Percentiles rank a stretch among this genome's conserved stretches.
Conservation (phyloP, 2,888 invertebrate genomes). For the Hirtodrosophila histrioides region DNA sequence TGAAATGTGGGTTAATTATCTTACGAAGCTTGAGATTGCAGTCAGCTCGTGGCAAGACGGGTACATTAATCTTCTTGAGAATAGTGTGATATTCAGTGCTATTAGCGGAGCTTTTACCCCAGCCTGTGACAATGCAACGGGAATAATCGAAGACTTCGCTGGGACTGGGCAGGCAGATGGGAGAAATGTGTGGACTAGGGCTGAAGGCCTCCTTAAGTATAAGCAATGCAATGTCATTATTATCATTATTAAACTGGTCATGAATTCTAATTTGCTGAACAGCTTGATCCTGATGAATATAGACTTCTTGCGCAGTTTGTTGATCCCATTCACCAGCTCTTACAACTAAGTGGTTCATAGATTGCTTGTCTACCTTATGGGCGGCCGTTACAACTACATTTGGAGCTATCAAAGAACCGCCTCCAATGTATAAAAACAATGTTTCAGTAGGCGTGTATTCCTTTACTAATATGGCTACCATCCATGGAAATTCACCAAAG, state of each 20-base stretch:
- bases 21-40: slow-evolving; percentile 85
- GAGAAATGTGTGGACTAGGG: slow-evolving; percentile 16
- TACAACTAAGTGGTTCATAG: neutral
- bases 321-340: slow-evolving; percentile 40
- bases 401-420: slow-evolving; percentile 28
- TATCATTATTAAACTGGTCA: neutral
- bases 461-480: slow-evolving; percentile 14
- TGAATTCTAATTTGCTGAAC: slow-evolving; percentile 12
- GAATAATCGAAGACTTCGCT: neutral
- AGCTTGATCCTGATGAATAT: slow-evolving; percentile 8
- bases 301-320: neutral
- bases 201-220: neutral
- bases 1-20: slow-evolving; percentile 88
- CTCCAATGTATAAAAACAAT: slow-evolving; percentile 11
- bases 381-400: slow-evolving; percentile 36
- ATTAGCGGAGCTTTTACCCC: slow-evolving; percentile 69
- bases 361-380: slow-evolving; percentile 7
- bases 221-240: slow-evolving; percentile 31
- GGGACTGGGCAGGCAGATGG: slow-evolving; percentile 28
- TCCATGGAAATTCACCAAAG: slow-evolving; percentile 38
- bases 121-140: slow-evolving; percentile 74
- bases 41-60: slow-evolving; percentile 86
- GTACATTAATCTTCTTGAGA: slow-evolving; percentile 88
- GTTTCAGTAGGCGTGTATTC: neutral
- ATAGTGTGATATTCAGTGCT: slow-evolving; percentile 86